These are phyloP conservation scores for Ariolimax columbianus DNA, from an alignment of 2,888 invertebrate species.

Conservation along the genomic window DNA sequence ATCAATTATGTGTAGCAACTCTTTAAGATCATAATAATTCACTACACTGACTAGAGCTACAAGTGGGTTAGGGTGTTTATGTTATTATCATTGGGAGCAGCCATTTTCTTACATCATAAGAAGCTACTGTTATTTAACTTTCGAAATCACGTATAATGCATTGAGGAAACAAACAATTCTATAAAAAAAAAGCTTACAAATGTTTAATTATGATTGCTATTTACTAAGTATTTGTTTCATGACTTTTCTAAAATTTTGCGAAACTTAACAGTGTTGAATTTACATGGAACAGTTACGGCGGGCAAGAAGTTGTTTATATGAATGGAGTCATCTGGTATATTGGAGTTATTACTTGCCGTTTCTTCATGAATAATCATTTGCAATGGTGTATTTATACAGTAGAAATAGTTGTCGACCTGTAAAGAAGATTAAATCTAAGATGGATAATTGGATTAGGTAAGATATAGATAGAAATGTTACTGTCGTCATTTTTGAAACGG, in stretches of 20 bases:
- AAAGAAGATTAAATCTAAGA: conserved; percentile 74
- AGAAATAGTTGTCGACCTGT: conserved; percentile 76
- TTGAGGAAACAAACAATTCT: no score
- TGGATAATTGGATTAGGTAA: conserved; percentile 79
- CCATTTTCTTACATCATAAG: background rate
- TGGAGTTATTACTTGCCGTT: no score
- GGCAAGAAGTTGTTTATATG: conserved; percentile 24
- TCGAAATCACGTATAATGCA: no score
- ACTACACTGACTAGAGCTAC: no score
- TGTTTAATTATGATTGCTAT: no score
- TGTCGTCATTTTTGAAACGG: no score
- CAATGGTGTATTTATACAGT: conserved; percentile 78
- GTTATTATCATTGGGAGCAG: conserved; percentile 1
- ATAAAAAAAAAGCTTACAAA: no score
- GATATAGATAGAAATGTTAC: background rate
- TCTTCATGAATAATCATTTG: background rate
- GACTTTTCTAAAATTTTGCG: background rate
- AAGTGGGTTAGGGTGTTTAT: background rate
- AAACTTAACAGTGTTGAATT: no score
- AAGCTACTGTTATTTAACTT: background rate
- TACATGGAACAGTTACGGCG: conserved; percentile 43
- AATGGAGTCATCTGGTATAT: background rate
- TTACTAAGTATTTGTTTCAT: no score
- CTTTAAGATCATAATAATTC: no score
- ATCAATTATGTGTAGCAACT: no score